Evolutionary conservation across 2,888 invertebrate species (phyloP), one percentile per base, ranked within the genome.

Genomic region (Eristalis arbustorum): DNA sequence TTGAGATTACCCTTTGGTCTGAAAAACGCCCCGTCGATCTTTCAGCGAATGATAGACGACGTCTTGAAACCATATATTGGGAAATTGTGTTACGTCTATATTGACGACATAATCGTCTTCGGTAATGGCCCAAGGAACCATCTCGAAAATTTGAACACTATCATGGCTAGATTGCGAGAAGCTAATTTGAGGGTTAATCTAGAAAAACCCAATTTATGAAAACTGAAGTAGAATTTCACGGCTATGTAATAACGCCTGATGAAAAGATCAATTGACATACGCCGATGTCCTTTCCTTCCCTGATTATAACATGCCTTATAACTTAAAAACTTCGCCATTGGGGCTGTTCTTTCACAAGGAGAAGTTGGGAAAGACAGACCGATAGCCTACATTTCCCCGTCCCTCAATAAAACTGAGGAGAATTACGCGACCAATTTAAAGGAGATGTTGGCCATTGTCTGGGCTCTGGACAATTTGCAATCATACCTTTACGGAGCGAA

Each of bases 11-110:
- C n/a, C n/a, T n/a, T n/a, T n/a, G n/a, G n/a, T n/a, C n/a, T n/a
- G n/a, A n/a, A n/a, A n/a, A n/a, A n/a, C n/a, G n/a, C n/a, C n/a
- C 25, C 42, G 0, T 75, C 85, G 0, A 88, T 88, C 14, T 88
- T 89, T 23, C 88, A 88, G 3, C n/a, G n/a, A n/a, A 88, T 87
- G 79, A 79, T 89, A 0, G 88, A 89, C 63, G 88, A 89, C 31
- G 84, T 89, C 3, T 34, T 89, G 3, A 75, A 84, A 28, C 76
- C 71, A 2, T 76, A 49, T n/a, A 78, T 81, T n/a, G 79, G 82
- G 18, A 72, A 31, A 73, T 78, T 42, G n/a, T 42, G 42, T 42
- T 42, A 42, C 42, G 42, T 42, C n/a, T 42, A 42, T 5, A 42
- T 42, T 8, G 42, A 42, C 42, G 42, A 42, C 42, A 42, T 42